Conservation (phyloP, 1,140 invertebrate genomes). For the Tetranychus urticae region DNA sequence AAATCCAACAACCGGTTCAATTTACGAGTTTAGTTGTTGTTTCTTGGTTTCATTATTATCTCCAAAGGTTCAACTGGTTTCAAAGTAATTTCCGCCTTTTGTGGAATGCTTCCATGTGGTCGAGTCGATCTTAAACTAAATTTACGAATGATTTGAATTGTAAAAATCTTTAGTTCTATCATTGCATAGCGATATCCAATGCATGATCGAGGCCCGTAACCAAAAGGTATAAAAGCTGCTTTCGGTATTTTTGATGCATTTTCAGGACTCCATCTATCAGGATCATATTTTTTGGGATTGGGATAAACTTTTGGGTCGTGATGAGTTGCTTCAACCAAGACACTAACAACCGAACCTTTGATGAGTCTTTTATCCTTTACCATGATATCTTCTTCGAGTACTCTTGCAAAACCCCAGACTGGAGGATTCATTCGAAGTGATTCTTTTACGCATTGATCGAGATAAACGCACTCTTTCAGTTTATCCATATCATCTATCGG, state of each 20-base stretch:
- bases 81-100: too few relatives aligned
- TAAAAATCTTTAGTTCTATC: background rate
- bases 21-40: too few relatives aligned
- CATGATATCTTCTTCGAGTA: constrained; percentile 25
- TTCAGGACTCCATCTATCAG: constrained; percentile 26
- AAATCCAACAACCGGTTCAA: too few relatives aligned
- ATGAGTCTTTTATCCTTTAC: constrained; percentile 23
- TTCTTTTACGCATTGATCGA: constrained; percentile 25
- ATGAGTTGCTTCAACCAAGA: constrained; percentile 36
- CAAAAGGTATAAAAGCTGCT: constrained; percentile 5
- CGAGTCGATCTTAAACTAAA: too few relatives aligned
- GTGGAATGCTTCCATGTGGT: too few relatives aligned
- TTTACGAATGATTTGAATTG: too few relatives aligned
- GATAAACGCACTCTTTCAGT: background rate
- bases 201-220: background rate
- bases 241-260: background rate
- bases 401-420: constrained; percentile 27
- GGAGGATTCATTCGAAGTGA: constrained; percentile 37
- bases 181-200: background rate
- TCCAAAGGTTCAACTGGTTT: too few relatives aligned
- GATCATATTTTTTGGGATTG: constrained; percentile 33
- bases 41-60: too few relatives aligned
- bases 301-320: constrained; percentile 15
- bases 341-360: constrained; percentile 31
- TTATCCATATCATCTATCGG: background rate